Percentiles rank a stretch among this genome's conserved stretches.
Conservation (phyloP, 1,140 invertebrate genomes). For the Drosophila mayri region DNA sequence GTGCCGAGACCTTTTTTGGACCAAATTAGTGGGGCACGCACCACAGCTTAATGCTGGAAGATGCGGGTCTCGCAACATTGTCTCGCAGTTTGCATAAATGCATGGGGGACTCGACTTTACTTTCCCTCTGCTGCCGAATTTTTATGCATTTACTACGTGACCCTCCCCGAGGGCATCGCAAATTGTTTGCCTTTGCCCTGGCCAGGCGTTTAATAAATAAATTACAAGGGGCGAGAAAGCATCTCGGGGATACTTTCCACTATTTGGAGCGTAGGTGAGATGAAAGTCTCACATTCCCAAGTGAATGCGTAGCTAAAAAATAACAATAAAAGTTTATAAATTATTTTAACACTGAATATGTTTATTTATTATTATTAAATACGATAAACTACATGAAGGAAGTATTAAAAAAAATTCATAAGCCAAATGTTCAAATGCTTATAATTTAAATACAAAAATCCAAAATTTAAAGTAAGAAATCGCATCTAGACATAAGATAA, state of each 20-base stretch:
- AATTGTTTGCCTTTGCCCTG: conserved; percentile 40
- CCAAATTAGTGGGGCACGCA: conserved; percentile 72
- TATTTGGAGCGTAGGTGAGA: conserved; percentile 18
- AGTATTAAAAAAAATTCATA: background rate
- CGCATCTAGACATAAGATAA: no score
- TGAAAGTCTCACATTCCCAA: conserved; percentile 6
- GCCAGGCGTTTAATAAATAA: conserved; percentile 74
- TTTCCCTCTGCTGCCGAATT: conserved; percentile 61
- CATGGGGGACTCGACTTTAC: conserved; percentile 45
- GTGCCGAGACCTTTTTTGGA: conserved; percentile 38
- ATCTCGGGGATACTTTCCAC: conserved; percentile 13
- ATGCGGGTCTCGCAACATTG: conserved; percentile 35
- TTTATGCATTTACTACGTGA: conserved; percentile 76
- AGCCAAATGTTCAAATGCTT: no score
- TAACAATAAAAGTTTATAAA: no score
- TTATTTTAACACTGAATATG: background rate
- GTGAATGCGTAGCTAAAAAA: background rate
- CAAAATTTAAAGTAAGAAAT: no score
- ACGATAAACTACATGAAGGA: accelerated
- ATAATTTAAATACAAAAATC: no score
- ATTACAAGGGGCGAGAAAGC: conserved; percentile 40
- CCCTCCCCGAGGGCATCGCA: conserved; percentile 18
- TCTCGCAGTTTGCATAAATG: conserved; percentile 68
- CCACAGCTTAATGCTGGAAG: conserved; percentile 39
- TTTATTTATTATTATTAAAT: background rate